These are phyloP conservation scores for Necrosyrtes monachus DNA, from an alignment of 2,797 vertebrate genomes.

Conservation along the genomic window DNA sequence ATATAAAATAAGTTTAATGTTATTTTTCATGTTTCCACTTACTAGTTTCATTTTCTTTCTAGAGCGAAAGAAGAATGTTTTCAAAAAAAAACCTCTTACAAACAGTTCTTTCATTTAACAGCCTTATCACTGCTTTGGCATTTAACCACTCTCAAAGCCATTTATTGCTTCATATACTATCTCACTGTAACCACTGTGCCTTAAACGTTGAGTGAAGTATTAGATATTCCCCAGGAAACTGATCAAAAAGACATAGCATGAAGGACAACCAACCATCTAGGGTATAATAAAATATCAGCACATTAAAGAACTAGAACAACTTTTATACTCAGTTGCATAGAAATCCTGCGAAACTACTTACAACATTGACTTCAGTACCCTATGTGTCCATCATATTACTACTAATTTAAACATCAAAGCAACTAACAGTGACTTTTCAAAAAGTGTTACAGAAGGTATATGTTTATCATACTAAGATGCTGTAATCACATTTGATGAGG, in stretches of 20 bases:
- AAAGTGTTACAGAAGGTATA: background rate
- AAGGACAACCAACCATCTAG: conserved; percentile 48
- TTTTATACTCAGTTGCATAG: background rate
- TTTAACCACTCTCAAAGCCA: background rate
- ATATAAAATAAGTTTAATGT: background rate
- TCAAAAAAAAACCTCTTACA: rapidly evolving
- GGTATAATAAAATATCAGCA: conserved; percentile 33
- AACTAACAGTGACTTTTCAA: background rate
- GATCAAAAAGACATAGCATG: conserved; percentile 18
- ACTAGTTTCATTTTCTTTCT: background rate
- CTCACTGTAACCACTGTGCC: conserved; percentile 10
- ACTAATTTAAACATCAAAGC: background rate
- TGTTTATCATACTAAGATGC: background rate
- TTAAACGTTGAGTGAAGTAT: conserved; percentile 9
- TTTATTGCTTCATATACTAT: background rate
- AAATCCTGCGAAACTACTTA: background rate
- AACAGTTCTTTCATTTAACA: background rate
- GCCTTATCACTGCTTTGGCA: background rate
- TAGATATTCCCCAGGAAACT: conserved; percentile 24
- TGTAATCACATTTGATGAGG: background rate
- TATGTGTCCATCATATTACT: background rate
- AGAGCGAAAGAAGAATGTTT: background rate
- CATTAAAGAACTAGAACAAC: conserved; percentile 27
- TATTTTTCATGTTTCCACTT: background rate
- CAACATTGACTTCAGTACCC: background rate